Evolutionary conservation across 2,888 invertebrate genomes (phyloP).

Genomic region (Lasioglossum calceatum): DNA sequence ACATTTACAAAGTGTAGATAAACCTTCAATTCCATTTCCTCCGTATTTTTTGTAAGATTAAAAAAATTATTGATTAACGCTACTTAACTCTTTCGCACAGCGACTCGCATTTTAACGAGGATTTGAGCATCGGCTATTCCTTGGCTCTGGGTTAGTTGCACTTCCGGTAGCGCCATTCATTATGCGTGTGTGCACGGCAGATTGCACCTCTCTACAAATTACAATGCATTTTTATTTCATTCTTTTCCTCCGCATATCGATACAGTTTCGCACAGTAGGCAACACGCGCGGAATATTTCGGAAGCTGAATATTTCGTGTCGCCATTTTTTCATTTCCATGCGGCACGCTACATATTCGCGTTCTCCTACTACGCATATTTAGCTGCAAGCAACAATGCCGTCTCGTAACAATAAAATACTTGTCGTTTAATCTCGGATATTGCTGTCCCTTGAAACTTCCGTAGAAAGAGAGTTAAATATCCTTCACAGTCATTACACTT

Average conservation of each 20-base stretch:
- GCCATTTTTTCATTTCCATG: conserved; percentile 9
- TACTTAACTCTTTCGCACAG: neutral
- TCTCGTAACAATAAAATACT: conserved; percentile 8
- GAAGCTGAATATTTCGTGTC: neutral
- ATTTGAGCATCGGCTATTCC: neutral
- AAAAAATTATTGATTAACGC: no score
- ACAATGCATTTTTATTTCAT: neutral
- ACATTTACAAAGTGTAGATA: neutral
- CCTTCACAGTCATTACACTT: no score
- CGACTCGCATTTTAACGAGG: neutral
- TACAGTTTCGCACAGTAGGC: neutral
- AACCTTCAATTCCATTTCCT: neutral
- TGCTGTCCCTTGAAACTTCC: neutral
- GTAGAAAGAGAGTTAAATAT: no score
- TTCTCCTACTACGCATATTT: neutral
- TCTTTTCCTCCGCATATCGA: neutral
- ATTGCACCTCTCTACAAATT: neutral
- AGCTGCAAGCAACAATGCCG: neutral
- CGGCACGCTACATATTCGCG: neutral
- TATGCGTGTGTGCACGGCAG: neutral
- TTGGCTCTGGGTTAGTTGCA: neutral
- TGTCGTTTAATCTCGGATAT: neutral
- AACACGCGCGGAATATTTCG: neutral
- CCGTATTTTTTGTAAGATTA: neutral
- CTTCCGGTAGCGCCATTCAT: neutral